These are phyloP conservation scores for Drosophila lacteicornis DNA, from an alignment of 1,140 invertebrate species.

Conservation along the genomic window DNA sequence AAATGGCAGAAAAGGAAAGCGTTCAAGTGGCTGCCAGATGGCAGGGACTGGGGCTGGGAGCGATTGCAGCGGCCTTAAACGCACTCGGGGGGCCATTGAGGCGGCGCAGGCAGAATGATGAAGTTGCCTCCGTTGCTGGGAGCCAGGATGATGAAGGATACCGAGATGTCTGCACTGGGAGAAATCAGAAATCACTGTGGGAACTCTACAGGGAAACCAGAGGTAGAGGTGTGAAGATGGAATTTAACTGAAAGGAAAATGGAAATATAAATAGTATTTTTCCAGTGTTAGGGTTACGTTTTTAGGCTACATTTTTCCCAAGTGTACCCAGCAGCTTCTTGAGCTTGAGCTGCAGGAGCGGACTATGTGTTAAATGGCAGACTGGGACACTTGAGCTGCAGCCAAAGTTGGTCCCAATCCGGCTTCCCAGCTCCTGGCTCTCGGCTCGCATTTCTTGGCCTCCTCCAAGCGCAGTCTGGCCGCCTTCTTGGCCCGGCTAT, in stretches of 20 bases:
- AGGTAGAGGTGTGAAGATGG: not conserved
- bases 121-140: slow-evolving; percentile 50
- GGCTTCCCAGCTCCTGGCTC: slow-evolving; percentile 14
- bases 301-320: not conserved
- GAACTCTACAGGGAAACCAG: not conserved
- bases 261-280: too few relatives aligned
- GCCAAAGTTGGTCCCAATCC: slow-evolving; percentile 65
- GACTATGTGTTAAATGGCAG: slow-evolving; percentile 77
- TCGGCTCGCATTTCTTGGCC: slow-evolving; percentile 69
- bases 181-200: not conserved
- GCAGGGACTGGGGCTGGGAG: slow-evolving; percentile 8
- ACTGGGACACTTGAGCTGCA: slow-evolving; percentile 82
- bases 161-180: slow-evolving; percentile 11
- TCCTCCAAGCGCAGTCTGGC: slow-evolving; percentile 20
- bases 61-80: slow-evolving; percentile 62
- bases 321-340: slow-evolving; percentile 3
- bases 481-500: slow-evolving; percentile 65
- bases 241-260: too few relatives aligned
- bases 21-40: slow-evolving; percentile 70
- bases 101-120: slow-evolving; percentile 68
- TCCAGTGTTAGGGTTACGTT: too few relatives aligned
- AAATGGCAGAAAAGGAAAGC: not conserved
- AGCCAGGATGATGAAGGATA: slow-evolving; percentile 37
- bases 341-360: not conserved
- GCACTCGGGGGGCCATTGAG: slow-evolving; percentile 67